phyloP scores from a whole-genome alignment of 1,140 invertebrate species.

The Teleogryllus occipitalis region DNA sequence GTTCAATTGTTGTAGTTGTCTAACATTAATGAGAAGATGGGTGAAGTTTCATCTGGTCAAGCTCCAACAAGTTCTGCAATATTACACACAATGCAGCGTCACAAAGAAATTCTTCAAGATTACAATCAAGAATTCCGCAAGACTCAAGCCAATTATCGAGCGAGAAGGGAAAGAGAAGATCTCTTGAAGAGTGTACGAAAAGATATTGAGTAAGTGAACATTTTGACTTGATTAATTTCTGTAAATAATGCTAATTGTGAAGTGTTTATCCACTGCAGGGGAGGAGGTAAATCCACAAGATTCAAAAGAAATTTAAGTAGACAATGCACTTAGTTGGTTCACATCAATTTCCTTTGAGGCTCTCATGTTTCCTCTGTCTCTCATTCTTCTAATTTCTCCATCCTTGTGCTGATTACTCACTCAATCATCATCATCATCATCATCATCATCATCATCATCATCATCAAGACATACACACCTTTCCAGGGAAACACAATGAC shows the following conservation, averaged over 20 bases:
- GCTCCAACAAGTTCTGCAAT: slow-evolving; percentile 67
- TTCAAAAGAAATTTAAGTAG: too few species aligned
- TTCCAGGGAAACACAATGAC: too few species aligned
- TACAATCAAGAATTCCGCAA: slow-evolving; percentile 90
- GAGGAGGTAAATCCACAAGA: too few species aligned
- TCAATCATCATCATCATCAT: too few species aligned
- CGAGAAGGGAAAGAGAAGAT: slow-evolving; percentile 78
- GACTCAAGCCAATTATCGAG: slow-evolving; percentile 78
- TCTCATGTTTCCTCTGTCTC: too few species aligned
- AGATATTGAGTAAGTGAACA: slow-evolving; percentile 53
- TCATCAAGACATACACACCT: too few species aligned
- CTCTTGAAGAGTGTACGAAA: slow-evolving; percentile 63
- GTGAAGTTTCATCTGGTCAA: slow-evolving; percentile 49
- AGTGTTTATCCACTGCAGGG: too few species aligned
- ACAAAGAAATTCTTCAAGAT: slow-evolving; percentile 89
- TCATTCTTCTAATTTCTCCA: too few species aligned
- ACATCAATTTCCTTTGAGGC: too few species aligned
- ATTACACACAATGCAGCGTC: slow-evolving; percentile 86
- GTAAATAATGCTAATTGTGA: not conserved
- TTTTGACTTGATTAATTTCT: not conserved
- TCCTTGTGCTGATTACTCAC: too few species aligned
- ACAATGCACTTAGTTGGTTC: too few species aligned
- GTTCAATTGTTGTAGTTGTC: slow-evolving; percentile 53
- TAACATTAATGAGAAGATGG: slow-evolving; percentile 80
- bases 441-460: too few species aligned